Percentiles rank a stretch among this genome's conserved stretches.
These are phyloP conservation scores for Ctenoplectra terminalis DNA, from an alignment of 1,140 invertebrate genomes.

Conservation along the genomic window DNA sequence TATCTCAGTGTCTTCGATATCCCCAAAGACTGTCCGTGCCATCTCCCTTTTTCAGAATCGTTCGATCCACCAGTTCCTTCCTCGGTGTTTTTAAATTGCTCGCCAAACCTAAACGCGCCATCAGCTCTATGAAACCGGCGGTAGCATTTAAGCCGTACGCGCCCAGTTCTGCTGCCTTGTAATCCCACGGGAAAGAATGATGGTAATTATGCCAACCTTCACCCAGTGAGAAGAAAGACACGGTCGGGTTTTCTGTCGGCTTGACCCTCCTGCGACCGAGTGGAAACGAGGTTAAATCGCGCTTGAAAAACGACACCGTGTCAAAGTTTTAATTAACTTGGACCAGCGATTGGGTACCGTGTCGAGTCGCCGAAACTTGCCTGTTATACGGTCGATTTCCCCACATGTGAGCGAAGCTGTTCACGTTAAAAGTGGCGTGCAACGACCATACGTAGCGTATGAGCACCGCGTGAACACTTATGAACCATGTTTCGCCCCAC, in stretches of 20 bases:
- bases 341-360: neutral
- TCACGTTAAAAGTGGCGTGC: constrained; percentile 95
- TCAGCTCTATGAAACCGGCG: constrained; percentile 85
- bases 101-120: constrained; percentile 84
- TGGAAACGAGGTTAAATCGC: constrained; percentile 15
- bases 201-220: constrained; percentile 89
- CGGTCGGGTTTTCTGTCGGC: constrained; percentile 80
- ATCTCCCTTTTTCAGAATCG: constrained; percentile 73
- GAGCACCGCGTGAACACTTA: constrained; percentile 85
- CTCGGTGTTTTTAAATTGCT: constrained; percentile 82
- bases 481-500: constrained; percentile 89
- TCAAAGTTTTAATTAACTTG: constrained; percentile 36
- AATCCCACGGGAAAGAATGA: constrained; percentile 88
- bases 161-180: constrained; percentile 83
- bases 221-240: constrained; percentile 79
- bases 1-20: constrained; percentile 9
- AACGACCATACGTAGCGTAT: constrained; percentile 90
- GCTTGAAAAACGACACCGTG: constrained; percentile 4
- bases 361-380: constrained; percentile 68
- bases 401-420: constrained; percentile 93
- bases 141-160: constrained; percentile 84
- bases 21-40: constrained; percentile 73
- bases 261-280: constrained; percentile 85
- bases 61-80: constrained; percentile 69
- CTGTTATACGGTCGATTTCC: constrained; percentile 91